Percentiles rank a stretch among this genome's conserved stretches.
Evolutionary conservation across 2,888 invertebrate genomes (phyloP).

Genomic region (Drosophila pegasa): DNA sequence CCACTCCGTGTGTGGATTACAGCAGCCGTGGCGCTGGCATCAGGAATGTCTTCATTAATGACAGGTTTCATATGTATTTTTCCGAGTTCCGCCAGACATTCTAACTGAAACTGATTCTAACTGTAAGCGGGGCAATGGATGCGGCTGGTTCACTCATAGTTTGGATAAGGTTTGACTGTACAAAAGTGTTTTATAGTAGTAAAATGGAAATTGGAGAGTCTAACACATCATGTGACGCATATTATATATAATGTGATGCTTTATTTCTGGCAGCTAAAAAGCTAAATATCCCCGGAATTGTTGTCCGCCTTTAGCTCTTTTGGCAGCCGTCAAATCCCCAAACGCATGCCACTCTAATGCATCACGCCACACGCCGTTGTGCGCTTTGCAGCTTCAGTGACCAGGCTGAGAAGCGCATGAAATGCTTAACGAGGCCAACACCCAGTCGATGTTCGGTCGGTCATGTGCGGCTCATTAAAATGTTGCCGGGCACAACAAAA

Average conservation of each 20-base stretch:
- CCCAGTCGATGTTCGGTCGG: slow-evolving; percentile 35
- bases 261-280: not conserved
- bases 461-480: slow-evolving; percentile 80
- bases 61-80: slow-evolving; percentile 51
- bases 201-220: not conserved
- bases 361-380: slow-evolving; percentile 64
- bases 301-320: slow-evolving; percentile 1
- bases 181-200: too few relatives aligned
- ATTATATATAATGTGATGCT: not conserved
- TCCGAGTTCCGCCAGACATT: slow-evolving; percentile 5
- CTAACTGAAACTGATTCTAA: slow-evolving; percentile 1
- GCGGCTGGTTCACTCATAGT: not conserved
- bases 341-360: slow-evolving; percentile 63
- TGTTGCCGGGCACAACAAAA: slow-evolving; percentile 46
- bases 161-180: not conserved
- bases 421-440: slow-evolving; percentile 58
- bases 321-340: slow-evolving; percentile 45
- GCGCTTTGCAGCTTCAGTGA: slow-evolving; percentile 58
- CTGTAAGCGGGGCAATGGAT: slow-evolving; percentile 5
- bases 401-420: slow-evolving; percentile 22
- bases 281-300: not conserved
- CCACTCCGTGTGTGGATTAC: slow-evolving; percentile 57
- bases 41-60: slow-evolving; percentile 74
- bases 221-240: too few relatives aligned
- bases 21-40: slow-evolving; percentile 22